Base-by-base conservation (phyloP, 2,888 invertebrate species). In the Cordylochernes scorpioides region DNA sequence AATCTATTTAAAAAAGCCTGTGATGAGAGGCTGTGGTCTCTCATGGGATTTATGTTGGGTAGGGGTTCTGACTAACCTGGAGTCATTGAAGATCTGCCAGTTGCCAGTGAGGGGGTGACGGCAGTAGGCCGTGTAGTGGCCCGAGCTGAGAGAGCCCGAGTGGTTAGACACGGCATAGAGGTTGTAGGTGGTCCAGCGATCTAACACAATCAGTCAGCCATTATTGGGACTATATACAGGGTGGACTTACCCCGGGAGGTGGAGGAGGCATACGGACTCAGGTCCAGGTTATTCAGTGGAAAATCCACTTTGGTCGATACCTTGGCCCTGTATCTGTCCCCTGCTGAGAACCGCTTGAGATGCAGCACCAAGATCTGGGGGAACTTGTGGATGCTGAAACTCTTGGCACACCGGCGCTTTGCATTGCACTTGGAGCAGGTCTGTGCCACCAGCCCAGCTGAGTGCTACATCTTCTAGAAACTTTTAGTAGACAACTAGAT, bases 71-170 rank as follows among this genome's bases (percentile, higher is more conserved):
- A 46, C 51, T 50, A 49, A 77, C 77, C 72, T 65, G 31, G 75
- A 74, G 57, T 88, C 88, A 53, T 86, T 86, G 54, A 80, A 88
- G 50, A 74, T 72, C 53, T 82, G 71, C 86, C 86, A 88, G 39
- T 74, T 68, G 31, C 66, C 67, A 10, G 66, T 67, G 54, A 71
- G 71, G 0, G 84, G 80, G 51, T 86, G 82, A 50, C 74, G 73
- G 59, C 84, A 82, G 53, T 77, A 72, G 36, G 86, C 84, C 25
- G 84, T 84, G 58, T 88, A 88, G 58, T 88, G 88, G 4, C 88
- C 88, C 6, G 78, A 80, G 53, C 77, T 74, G 3, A 80, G 74
- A 17, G 82, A 80, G 35, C 80, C 80, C 59, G 59, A 77, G 57
- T 88, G 88, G 59, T 86, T 84, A 46, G 77, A 75, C 44, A 88